Evolutionary conservation across 2,888 invertebrate species (phyloP), one percentile per base, ranked within the genome.

Genomic region (Siphlonurus alternatus): DNA sequence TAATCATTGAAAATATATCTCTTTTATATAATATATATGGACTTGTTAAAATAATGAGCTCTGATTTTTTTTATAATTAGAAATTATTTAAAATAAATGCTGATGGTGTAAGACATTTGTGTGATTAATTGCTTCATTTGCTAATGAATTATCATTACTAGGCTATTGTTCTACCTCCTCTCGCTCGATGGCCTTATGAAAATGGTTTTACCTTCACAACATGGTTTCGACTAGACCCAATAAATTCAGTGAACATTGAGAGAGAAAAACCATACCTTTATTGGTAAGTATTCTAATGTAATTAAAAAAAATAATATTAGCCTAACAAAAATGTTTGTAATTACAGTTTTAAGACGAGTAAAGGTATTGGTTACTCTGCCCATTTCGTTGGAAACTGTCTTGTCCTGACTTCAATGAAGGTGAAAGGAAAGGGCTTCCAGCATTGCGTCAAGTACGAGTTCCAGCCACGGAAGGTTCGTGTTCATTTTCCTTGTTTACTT

Each of bases 391-490:
- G 99, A 71, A 97, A 96, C 80, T 97, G 98, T 77, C 84, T 99
- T 69, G 98, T 99, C 68, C 83, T 99, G 72, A 97, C 97, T 25
- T 95, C 96, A 25, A 97, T 97, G 94, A 98, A 97, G 81, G 88
- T 97, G 69, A 94, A 96, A 75, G 97, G 95, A 72, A 98, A 98
- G 80, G 97, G 97, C 69, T 96, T 97, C 81, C 98, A 98, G 78
- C 97, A 98, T 79, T 99, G 98, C 83, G 94, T 99, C 76, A 97
- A 97, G 81, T 97, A 96, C 77, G 98, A 99, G 80, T 98, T 99
- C 79, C 94, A 93, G 76, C 98, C 99, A 53, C 86, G 98, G 77
- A 93, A 90, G 85, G 91, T 91, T 78, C 72, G 67, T 64, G 53
- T n/a, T n/a, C n/a, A n/a, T n/a, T n/a, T n/a, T n/a, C n/a, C n/a